A percentile compares a stretch with the other conserved stretches of the same genome.
Conservation (phyloP, 2,888 invertebrate genomes). For the Lymantria monacha region DNA sequence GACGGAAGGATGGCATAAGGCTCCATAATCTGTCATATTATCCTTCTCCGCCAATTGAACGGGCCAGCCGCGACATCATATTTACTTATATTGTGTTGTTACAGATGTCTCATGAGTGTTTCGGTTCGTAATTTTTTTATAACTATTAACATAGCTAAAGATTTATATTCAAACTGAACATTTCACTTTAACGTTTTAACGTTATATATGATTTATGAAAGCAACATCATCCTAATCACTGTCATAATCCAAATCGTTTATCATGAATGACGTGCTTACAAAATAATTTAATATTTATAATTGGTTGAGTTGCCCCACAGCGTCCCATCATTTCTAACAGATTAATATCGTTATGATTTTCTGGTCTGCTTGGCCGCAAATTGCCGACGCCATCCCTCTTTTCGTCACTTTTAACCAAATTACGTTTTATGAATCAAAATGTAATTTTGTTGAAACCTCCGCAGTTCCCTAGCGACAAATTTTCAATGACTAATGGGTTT, state of each 20-base stretch:
- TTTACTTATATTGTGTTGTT: too few species aligned
- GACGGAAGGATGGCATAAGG: too few species aligned
- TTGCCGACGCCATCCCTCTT: conserved; percentile 36
- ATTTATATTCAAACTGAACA: too few species aligned
- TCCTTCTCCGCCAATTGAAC: too few species aligned
- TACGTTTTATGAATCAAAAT: conserved; percentile 36
- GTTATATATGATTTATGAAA: too few species aligned
- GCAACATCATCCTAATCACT: not conserved
- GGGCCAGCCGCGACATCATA: too few species aligned
- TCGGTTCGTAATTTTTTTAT: too few species aligned
- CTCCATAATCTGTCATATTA: too few species aligned
- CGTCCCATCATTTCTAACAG: conserved; percentile 23
- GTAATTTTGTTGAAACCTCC: conserved; percentile 28
- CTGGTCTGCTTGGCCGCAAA: conserved; percentile 37
- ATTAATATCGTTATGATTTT: conserved; percentile 44
- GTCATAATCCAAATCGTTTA: not conserved
- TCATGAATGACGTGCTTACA: not conserved
- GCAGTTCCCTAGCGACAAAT: conserved; percentile 30
- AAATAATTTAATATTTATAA: not conserved
- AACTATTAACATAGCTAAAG: too few species aligned
- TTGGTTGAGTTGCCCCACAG: conserved; percentile 7
- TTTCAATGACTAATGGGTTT: conserved; percentile 49
- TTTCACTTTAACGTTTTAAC: too few species aligned
- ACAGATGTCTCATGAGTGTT: too few species aligned
- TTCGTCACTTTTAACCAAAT: conserved; percentile 48